Base-by-base conservation (phyloP, 2,797 vertebrate species). In the Alcedo atthis region DNA sequence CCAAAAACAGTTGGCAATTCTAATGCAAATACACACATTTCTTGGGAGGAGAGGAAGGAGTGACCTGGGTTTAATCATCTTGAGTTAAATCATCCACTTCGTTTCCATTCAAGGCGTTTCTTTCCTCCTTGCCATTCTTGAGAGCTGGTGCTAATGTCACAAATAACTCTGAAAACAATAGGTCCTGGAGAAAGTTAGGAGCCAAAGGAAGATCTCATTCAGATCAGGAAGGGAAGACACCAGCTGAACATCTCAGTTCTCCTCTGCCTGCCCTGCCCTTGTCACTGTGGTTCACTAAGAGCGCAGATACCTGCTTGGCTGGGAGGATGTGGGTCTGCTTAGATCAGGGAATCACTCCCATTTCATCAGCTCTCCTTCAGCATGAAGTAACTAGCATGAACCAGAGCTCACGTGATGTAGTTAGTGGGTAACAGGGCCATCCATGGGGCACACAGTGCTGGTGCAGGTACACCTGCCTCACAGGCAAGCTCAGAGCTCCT, bases 361-460 rank as follows among this genome's bases (percentile, higher is more conserved):
- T 77, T 48, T 63, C 77, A 40, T 54, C 12, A 63, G 24, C 1
- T 4, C 40, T 16, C 11, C 68, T 49, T 49, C 45, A 40, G 37
- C 37, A 40, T 40, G 37, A 40, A 40, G 37, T 40, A 43, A 61
- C 15, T 57, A 43, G 51, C 53, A n/a, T 28, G 18, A 37, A 67
- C 18, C 2, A 1, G 59, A 46, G 64, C 48, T 25, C 2, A 12
- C 1, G 1, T 12, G 26, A 20, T 12, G 33, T 17, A 32, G 15
- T 20, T 33, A 48, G 45, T 32, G 12, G 64, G 75, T 18, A 17
- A 12, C 28, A 14, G 1, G 1, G 70, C 20, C 28, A 45, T 26
- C 57, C 15, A 48, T 25, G 8, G 67, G 73, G 25, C 69, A 11
- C 32, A 9, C 37, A 7, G 59, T 0, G 1, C 57, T 15, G 33